phyloP scores from a whole-genome alignment of 2,113 vertebrate species.

The Xiphorhynchus elegans region DNA sequence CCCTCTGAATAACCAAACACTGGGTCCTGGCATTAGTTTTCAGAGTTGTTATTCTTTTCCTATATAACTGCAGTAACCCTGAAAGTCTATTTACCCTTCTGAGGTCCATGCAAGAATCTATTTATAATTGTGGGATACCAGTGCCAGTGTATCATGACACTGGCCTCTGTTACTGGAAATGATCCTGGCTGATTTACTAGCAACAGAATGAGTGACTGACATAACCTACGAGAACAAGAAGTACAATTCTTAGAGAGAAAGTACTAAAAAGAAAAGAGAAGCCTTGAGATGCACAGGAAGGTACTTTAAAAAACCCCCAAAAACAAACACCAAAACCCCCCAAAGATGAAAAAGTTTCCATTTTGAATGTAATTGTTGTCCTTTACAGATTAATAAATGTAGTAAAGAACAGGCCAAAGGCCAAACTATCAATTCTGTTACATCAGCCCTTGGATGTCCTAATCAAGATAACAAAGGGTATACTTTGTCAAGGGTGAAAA shows the following conservation, averaged over 20 bases:
- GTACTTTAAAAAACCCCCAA: background rate
- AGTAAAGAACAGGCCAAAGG: background rate
- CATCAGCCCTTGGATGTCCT: background rate
- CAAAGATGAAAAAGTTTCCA: background rate
- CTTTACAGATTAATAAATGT: background rate
- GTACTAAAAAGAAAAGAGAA: background rate
- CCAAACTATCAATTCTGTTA: background rate
- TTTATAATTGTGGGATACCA: slow-evolving; percentile 57
- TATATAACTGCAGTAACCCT: background rate
- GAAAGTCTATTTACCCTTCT: slow-evolving; percentile 8
- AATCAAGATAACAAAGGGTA: background rate
- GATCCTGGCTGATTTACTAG: background rate
- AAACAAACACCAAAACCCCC: background rate
- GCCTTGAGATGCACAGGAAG: background rate
- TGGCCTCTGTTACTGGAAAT: slow-evolving; percentile 45
- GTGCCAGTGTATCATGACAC: background rate
- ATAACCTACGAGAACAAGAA: background rate
- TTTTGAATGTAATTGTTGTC: background rate
- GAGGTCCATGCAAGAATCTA: background rate
- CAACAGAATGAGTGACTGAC: background rate
- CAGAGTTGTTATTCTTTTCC: slow-evolving; percentile 4
- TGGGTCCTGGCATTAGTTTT: background rate
- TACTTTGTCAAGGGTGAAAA: background rate
- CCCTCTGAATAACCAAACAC: slow-evolving; percentile 8
- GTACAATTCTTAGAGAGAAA: background rate